Percentiles rank a stretch among this genome's conserved stretches.
These are phyloP conservation scores for Petrophora chlorosata DNA, from an alignment of 2,888 invertebrate species.

Conservation along the genomic window DNA sequence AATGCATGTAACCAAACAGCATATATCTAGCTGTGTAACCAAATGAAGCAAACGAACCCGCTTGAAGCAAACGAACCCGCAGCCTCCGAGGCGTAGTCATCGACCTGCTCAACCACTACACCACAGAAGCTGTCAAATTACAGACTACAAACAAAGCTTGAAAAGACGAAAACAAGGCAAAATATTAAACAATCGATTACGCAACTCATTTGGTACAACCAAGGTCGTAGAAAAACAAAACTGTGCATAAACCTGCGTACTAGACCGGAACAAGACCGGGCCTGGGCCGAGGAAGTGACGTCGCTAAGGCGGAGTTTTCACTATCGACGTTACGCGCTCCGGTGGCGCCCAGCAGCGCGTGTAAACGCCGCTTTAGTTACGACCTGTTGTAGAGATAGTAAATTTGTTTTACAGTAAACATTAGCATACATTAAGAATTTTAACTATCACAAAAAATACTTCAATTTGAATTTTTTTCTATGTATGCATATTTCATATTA, in stretches of 20 bases:
- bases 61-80: too few species aligned
- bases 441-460: too few species aligned
- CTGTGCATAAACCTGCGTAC: slow-evolving; percentile 65
- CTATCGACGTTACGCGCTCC: slow-evolving; percentile 67
- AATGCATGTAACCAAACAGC: too few species aligned
- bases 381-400: slow-evolving; percentile 13
- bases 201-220: slow-evolving; percentile 51
- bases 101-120: too few species aligned
- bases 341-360: slow-evolving; percentile 58
- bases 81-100: too few species aligned
- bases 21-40: too few species aligned
- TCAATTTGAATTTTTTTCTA: background rate
- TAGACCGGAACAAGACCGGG: slow-evolving; percentile 60
- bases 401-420: slow-evolving; percentile 16
- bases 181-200: slow-evolving; percentile 51
- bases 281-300: slow-evolving; percentile 64
- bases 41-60: too few species aligned
- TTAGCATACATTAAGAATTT: too few species aligned
- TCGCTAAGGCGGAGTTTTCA: slow-evolving; percentile 60
- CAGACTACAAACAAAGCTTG: background rate
- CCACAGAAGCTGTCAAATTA: too few species aligned
- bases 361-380: slow-evolving; percentile 48
- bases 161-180: slow-evolving; percentile 13
- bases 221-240: slow-evolving; percentile 75
- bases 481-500: too few species aligned